Conservation (phyloP, 2,113 vertebrate genomes). For the Cyanoliseus patagonus region DNA sequence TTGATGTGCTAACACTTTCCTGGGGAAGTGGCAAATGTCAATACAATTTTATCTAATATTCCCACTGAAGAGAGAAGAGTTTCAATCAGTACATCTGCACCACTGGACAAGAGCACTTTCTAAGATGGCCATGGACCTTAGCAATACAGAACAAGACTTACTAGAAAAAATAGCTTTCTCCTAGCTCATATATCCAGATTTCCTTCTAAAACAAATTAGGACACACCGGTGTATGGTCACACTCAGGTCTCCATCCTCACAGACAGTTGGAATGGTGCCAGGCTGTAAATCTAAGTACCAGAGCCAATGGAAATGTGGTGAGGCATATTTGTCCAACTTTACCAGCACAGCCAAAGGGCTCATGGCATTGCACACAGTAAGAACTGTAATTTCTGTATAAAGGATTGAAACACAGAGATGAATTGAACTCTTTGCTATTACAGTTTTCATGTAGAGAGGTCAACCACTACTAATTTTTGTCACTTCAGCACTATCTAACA, state of each 20-base stretch:
- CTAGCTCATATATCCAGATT: background rate
- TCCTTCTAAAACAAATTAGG: background rate
- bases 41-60: background rate
- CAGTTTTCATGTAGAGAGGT: background rate
- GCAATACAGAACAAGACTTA: background rate
- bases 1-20: background rate
- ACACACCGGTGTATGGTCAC: background rate
- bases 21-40: background rate
- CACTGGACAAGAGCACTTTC: background rate
- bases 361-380: background rate
- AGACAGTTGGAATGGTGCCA: background rate
- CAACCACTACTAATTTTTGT: background rate
- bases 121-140: background rate
- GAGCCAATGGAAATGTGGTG: background rate
- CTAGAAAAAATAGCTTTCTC: background rate
- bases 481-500: background rate
- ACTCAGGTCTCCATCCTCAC: background rate
- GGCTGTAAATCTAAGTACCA: background rate
- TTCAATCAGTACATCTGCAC: background rate
- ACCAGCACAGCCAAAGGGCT: background rate
- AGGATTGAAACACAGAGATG: background rate
- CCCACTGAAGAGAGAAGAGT: background rate
- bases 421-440: background rate
- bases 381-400: background rate
- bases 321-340: background rate